Base-by-base conservation (phyloP, 2,113 vertebrate genomes). In the Thunnus thynnus region DNA sequence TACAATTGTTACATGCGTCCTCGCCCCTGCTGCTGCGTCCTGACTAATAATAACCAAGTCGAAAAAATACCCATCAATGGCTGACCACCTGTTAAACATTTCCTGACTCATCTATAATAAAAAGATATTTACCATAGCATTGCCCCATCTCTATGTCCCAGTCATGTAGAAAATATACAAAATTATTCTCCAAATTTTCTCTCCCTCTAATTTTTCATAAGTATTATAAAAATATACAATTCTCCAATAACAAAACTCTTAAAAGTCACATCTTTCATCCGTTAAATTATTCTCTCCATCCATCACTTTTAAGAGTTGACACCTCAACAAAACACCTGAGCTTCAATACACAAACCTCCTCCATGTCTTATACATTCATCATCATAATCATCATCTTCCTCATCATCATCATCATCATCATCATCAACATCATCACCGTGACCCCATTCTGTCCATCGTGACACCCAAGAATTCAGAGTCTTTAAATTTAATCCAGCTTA, bases 171-270 rank as follows among this genome's bases (percentile, higher is more conserved):
- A 95, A 96, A 95, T 95, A 91, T 95, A 95, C 94, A 95, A 95
- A 95, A 94, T 93, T 91, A 92, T 92, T 92, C 88, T 92, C 86
- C 87, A 92, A 94, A 94, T 94, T 91, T 93, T 83, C 89, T 88
- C 93, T 88, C 91, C 82, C 72, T 80, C 91, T 88, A 94, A 91
- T 84, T 92, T 92, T 87, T 89, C 88, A 78, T 69, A 92, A 92
- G 85, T 91, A 90, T 92, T 96, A 95, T 93, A 96, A 95, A 95
- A 95, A 95, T 95, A 96, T 95, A 96, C 93, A 95, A 92, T 94
- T 95, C 88, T 95, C 91, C 92, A 80, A 92, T 94, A 94, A 92
- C 93, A 95, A 94, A 95, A 94, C 92, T 92, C 91, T 92, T 91
- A 91, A 94, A 94, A 92, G 92, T 94, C 89, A 92, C 87, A 84